Base-by-base conservation (phyloP, 1,140 invertebrate species). In the Drosophila baimaii region DNA sequence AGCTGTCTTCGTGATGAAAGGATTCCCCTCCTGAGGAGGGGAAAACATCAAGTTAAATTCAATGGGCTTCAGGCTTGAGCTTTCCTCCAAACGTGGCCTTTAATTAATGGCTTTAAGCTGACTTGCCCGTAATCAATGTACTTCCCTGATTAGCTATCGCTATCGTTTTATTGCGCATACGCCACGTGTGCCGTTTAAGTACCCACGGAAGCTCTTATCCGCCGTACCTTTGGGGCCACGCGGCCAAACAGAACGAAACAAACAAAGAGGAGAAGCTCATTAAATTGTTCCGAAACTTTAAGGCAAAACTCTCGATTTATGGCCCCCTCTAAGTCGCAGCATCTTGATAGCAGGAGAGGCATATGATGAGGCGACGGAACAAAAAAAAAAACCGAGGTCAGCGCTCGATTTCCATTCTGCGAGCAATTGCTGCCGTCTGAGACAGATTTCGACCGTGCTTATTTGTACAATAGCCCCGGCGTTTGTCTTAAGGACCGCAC, bases 131-230 rank as follows among this genome's bases (percentile, higher is more conserved):
- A 79, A 80, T 83, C 81, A 79, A 72, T 84, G 49, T 39, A 21
- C 44, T 19, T 51, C n/a, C 65, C 58, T 71, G 71, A 71, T 83
- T 76, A 83, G 71, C 55, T 64, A 81, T 74, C 46, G 57, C 39
- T 19, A 39, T 25, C 21, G 44, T 82, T 82, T 88, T 82, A 88
- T 86, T 86, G 69, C 82, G 56, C 57, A 86, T 79, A 86, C 76
- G 83, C 66, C 70, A 59, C 82, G 79, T 85, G 70, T 72, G 69
- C 49, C 62, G 47, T 37, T 61, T 64, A 76, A 55, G 68, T 57
- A 39, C 57, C 27, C 23, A 31, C 54, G 71, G 77, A 80, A 73
- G 81, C 57, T 63, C 62, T 69, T 64, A 77, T 37, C 47, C 55
- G 3, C 8, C 13, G 2, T 19, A 17, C 23, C 35, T 49, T 5